phyloP scores from a whole-genome alignment of 2,888 invertebrate species.

The Leptopilina syphax region DNA sequence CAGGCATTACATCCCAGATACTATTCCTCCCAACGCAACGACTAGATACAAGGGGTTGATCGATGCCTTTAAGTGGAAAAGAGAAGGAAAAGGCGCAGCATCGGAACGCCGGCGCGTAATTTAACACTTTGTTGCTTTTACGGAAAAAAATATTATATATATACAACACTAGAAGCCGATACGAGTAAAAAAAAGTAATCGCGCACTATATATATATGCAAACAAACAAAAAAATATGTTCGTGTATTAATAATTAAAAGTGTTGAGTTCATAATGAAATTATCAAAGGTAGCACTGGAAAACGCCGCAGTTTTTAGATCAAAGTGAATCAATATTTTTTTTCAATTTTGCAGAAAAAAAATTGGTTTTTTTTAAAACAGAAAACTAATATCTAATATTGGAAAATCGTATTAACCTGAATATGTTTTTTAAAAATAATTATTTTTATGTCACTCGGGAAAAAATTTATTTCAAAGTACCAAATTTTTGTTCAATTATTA shows the following conservation, averaged over 20 bases:
- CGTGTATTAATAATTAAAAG: not conserved
- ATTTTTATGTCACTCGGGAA: no score
- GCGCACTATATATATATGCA: no score
- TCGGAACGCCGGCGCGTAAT: slow-evolving; percentile 65
- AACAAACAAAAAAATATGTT: not conserved
- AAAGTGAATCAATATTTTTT: no score
- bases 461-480: no score
- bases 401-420: no score
- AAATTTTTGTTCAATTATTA: no score
- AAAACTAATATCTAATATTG: no score
- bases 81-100: slow-evolving; percentile 49
- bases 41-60: slow-evolving; percentile 59
- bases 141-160: not conserved
- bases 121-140: slow-evolving; percentile 56
- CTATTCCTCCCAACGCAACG: slow-evolving; percentile 60
- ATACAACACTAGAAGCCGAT: not conserved
- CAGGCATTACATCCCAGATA: slow-evolving; percentile 61
- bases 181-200: not conserved
- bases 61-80: slow-evolving; percentile 64
- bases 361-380: no score
- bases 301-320: not conserved
- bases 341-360: no score
- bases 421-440: no score
- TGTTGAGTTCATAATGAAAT: not conserved
- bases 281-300: not conserved